A percentile compares a stretch with the other conserved stretches of the same genome.
Evolutionary conservation across 2,113 vertebrate species (phyloP).

Genomic region (Baryphthengus martii): DNA sequence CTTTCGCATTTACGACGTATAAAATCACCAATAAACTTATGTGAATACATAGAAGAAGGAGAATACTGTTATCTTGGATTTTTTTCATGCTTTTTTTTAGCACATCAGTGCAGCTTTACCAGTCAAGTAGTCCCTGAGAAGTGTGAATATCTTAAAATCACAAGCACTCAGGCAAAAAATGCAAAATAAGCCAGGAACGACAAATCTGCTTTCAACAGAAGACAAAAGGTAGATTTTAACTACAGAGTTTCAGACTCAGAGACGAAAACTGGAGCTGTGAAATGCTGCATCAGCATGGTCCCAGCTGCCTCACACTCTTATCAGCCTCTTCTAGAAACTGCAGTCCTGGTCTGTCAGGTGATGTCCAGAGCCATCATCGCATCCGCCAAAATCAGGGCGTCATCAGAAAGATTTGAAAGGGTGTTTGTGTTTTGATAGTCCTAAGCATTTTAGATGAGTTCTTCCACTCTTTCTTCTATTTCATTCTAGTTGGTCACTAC

Average conservation of each 20-base stretch:
- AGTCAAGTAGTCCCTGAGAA: neutral
- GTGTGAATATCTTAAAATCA: neutral
- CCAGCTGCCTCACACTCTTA: neutral
- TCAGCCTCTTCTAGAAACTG: neutral
- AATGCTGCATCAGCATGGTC: neutral
- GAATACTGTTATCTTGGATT: neutral
- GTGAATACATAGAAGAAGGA: neutral
- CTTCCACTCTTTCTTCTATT: neutral
- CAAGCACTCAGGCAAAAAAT: neutral
- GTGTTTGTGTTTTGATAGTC: neutral
- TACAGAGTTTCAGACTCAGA: neutral
- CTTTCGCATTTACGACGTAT: neutral
- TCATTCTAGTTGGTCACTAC: neutral
- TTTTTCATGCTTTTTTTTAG: neutral
- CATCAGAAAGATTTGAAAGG: no score
- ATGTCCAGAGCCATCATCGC: neutral
- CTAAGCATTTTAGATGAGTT: neutral
- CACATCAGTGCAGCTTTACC: neutral
- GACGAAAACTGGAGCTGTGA: neutral
- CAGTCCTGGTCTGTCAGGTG: neutral
- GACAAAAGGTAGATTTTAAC: neutral
- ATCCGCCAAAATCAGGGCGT: rapidly evolving
- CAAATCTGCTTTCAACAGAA: neutral
- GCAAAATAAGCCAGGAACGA: neutral
- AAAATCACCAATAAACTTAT: neutral